A percentile compares a stretch with the other conserved stretches of the same genome.
Conservation (phyloP, 2,797 vertebrate genomes). For the Pantherophis alleghaniensis region DNA sequence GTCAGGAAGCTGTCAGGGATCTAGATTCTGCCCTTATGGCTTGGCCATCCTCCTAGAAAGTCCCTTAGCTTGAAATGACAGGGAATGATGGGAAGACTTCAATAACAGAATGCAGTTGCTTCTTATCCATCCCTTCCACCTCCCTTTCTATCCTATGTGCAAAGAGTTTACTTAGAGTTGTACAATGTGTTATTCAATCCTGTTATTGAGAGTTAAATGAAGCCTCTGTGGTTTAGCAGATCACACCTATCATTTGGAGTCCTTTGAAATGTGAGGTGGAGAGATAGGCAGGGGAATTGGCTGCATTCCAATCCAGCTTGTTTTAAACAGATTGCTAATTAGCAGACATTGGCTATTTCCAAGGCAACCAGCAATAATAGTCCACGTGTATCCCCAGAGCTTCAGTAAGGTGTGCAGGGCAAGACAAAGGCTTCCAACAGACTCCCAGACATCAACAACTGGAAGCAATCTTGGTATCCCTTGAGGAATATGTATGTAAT, state of each 20-base stretch:
- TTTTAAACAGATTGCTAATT: conserved; percentile 31
- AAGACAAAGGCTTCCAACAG: conserved; percentile 3
- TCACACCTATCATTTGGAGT: conserved; percentile 8
- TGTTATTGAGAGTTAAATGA: neutral
- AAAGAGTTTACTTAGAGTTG: neutral
- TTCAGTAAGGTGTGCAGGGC: conserved; percentile 14
- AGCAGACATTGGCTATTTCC: conserved; percentile 25
- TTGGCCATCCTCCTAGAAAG: neutral
- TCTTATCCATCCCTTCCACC: neutral
- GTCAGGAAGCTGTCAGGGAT: neutral
- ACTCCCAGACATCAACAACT: conserved; percentile 6
- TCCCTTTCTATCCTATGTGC: neutral
- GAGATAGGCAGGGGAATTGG: neutral
- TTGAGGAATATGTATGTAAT: neutral
- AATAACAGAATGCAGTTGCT: neutral
- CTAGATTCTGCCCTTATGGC: neutral
- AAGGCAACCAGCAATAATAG: conserved; percentile 18
- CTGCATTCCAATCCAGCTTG: conserved; percentile 2
- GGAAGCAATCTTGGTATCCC: conserved; percentile 2
- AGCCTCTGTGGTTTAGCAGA: neutral
- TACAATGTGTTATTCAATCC: neutral
- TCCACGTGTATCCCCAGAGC: neutral
- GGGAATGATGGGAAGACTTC: neutral
- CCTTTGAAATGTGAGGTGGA: conserved; percentile 11
- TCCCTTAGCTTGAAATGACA: neutral